phyloP scores from a whole-genome alignment of 2,113 vertebrate species.

The Callocephalon fimbriatum region DNA sequence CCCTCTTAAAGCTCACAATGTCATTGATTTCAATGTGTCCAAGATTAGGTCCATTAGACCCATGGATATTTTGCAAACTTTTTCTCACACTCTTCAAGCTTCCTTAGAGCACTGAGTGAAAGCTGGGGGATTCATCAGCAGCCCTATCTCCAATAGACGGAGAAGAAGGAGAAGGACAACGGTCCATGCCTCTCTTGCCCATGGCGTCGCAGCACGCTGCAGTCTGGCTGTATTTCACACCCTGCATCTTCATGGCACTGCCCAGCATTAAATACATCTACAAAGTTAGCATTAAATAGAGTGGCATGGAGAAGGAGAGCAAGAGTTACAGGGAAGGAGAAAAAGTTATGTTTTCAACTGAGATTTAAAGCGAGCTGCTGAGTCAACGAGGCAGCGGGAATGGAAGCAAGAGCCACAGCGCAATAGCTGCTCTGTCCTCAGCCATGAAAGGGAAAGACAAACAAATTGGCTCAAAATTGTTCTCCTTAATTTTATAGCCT shows the following conservation, averaged over 20 bases:
- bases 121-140: not conserved
- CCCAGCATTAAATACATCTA: not conserved
- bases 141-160: not conserved
- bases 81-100: not conserved
- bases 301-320: not conserved
- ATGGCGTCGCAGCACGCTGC: fast-evolving
- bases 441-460: not conserved
- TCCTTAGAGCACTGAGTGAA: fast-evolving
- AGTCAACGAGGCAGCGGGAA: not conserved
- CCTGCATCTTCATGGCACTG: not conserved
- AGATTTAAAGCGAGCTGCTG: not conserved
- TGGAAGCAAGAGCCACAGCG: not conserved
- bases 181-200: not conserved
- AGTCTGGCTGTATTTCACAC: not conserved
- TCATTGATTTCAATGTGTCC: fast-evolving
- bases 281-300: not conserved
- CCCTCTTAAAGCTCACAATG: not conserved
- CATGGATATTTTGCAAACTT: fast-evolving
- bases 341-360: not conserved
- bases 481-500: not conserved
- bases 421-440: not conserved
- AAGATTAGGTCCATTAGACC: not conserved
- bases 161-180: not conserved
- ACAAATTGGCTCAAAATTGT: not conserved
- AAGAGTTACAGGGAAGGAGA: not conserved